These are phyloP conservation scores for Hemithea aestivaria DNA, from an alignment of 2,888 invertebrate genomes.

Conservation along the genomic window DNA sequence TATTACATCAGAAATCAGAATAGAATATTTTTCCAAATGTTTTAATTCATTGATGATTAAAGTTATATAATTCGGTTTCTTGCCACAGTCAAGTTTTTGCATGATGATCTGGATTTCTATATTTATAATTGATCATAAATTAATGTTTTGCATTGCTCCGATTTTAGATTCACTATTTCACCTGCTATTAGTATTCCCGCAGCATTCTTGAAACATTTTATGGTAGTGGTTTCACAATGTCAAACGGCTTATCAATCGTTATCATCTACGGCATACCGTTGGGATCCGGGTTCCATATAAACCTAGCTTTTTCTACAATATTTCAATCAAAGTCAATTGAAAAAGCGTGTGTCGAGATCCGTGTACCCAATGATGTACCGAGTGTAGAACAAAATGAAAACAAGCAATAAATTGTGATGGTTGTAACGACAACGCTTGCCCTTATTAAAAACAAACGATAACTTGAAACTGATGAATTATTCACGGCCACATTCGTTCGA, in stretches of 20 bases:
- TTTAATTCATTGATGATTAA: slow-evolving; percentile 11
- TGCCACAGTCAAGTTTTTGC: slow-evolving; percentile 15
- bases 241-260: slow-evolving; percentile 1
- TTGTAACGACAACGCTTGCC: slow-evolving; percentile 11
- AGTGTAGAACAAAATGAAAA: slow-evolving; percentile 23
- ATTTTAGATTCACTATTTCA: background rate
- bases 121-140: slow-evolving; percentile 4
- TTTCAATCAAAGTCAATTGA: slow-evolving; percentile 15
- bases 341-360: slow-evolving; percentile 22
- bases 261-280: slow-evolving; percentile 1
- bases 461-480: slow-evolving; percentile 23
- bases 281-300: slow-evolving; percentile 2
- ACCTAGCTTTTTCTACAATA: slow-evolving; percentile 16
- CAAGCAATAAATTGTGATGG: slow-evolving; percentile 25
- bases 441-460: slow-evolving; percentile 26
- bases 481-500: slow-evolving; percentile 19
- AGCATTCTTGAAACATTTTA: too few species aligned
- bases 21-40: slow-evolving; percentile 13
- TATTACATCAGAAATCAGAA: slow-evolving; percentile 22
- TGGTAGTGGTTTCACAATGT: background rate
- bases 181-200: too few species aligned
- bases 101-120: slow-evolving; percentile 12
- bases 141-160: background rate
- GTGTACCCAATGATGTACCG: slow-evolving; percentile 22
- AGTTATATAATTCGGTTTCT: slow-evolving; percentile 23